phyloP scores from a whole-genome alignment of 2,888 invertebrate species.

The Trissoscelio sp. region DNA sequence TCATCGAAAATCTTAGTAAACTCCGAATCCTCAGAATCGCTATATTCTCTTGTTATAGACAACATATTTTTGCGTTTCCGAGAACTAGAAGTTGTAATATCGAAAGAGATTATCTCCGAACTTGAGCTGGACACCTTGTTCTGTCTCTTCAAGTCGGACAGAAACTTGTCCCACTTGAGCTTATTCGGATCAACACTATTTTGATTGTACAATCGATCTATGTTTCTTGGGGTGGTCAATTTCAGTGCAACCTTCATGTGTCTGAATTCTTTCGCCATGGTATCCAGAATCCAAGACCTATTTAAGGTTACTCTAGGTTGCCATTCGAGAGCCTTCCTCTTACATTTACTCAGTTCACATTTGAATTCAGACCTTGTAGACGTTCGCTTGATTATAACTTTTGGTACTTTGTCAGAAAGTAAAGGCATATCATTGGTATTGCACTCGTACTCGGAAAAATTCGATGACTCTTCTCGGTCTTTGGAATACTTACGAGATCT shows the following conservation, averaged over 20 bases:
- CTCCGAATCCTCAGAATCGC: constrained; percentile 45
- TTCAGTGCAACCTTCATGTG: constrained; percentile 75
- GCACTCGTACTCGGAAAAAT: constrained; percentile 56
- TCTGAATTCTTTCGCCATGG: constrained; percentile 79
- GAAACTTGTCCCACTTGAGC: constrained; percentile 69
- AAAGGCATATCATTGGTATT: constrained; percentile 45
- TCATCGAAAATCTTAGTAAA: constrained; percentile 66
- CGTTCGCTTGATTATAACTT: constrained; percentile 81
- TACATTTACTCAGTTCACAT: constrained; percentile 80
- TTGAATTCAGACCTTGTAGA: constrained; percentile 81
- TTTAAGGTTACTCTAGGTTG: constrained; percentile 81
- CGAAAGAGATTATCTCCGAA: constrained; percentile 69
- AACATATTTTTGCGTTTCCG: constrained; percentile 49
- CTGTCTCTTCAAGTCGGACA: constrained; percentile 71
- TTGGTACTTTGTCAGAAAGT: constrained; percentile 79
- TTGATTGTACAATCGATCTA: constrained; percentile 39
- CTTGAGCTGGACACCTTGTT: constrained; percentile 72
- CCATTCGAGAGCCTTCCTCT: constrained; percentile 76
- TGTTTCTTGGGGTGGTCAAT: constrained; percentile 58
- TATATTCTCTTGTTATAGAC: constrained; percentile 31
- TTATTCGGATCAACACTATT: constrained; percentile 63
- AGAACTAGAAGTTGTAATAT: constrained; percentile 47
- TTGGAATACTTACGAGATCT: constrained; percentile 56
- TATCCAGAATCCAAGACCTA: constrained; percentile 78
- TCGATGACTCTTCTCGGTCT: constrained; percentile 25